phyloP scores from a whole-genome alignment of 1,140 invertebrate genomes.

The Ceratina australensis region DNA sequence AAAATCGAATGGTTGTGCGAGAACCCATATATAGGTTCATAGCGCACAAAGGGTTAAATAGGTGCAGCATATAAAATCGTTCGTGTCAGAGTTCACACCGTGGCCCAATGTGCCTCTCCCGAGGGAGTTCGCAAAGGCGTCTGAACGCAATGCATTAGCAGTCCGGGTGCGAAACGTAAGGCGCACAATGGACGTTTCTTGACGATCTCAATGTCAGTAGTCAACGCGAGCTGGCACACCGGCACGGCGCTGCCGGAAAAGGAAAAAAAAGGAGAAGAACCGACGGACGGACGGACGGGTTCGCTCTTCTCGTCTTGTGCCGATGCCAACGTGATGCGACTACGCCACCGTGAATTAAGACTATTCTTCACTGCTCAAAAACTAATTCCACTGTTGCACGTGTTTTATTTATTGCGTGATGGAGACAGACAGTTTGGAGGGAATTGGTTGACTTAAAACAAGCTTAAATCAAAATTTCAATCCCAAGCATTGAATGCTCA shows the following conservation, averaged over 20 bases:
- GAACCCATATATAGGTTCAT: no score
- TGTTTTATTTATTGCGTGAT: no score
- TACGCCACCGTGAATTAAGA: background rate
- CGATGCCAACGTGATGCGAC: conserved; percentile 52
- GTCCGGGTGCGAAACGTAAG: conserved; percentile 62
- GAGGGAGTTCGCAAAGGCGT: no score
- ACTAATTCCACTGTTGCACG: background rate
- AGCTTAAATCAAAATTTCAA: no score
- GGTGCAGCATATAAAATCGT: no score
- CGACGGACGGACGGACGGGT: conserved; percentile 27
- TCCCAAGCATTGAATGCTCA: no score
- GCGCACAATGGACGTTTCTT: conserved; percentile 48
- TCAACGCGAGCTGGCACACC: conserved; percentile 16
- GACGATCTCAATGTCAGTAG: conserved; percentile 59
- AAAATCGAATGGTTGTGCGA: no score
- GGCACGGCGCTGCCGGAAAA: conserved; percentile 28
- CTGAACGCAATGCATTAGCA: conserved; percentile 58
- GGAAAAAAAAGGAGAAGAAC: conserved; percentile 38
- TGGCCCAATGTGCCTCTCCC: no score
- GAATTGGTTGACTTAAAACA: no score
- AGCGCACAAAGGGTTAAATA: no score
- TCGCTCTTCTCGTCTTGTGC: conserved; percentile 20
- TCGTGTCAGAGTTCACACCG: no score
- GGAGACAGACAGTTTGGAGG: no score
- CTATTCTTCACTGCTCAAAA: background rate